Base-by-base conservation (phyloP, 2,888 invertebrate species). In the Carabus problematicus region DNA sequence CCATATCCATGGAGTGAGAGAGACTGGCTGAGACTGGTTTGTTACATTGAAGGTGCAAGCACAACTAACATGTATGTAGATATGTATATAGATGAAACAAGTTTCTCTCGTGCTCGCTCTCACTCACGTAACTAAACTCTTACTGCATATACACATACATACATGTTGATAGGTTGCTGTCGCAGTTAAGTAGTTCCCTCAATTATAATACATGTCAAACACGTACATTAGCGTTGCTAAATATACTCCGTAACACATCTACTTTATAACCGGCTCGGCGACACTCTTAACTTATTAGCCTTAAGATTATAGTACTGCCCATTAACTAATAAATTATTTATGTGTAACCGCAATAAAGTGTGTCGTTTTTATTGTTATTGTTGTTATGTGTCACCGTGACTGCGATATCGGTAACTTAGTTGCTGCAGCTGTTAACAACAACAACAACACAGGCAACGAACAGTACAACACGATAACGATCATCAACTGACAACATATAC, bases 301-400 rank as follows among this genome's bases (percentile, higher is more conserved):
- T 78, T 78, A 79, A 75, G 78, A 75, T 76, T 76, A 75, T 78
- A 77, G 79, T 79, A 78, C 77, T 78, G 76, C 74, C 78, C 77
- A 79, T 78, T 79, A 78, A 74, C 77, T 78, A 78, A 79, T 79
- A 79, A 78, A 79, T 79, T 78, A 80, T 80, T 79, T 79, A 78
- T 78, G 77, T 75, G 73, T 72, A 72, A 75, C 77, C 45, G 63
- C 76, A 77, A 77, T 78, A 78, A 78, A 78, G 75, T 77, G 77
- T 72, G 75, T 77, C 75, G 77, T 77, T 78, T 78, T 79, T 79
- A 80, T 79, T 79, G 79, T 79, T 79, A 79, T 79, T 75, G 79
- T 77, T 79, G 79, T 79, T 78, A 77, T 78, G 77, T 79, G 79
- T 79, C 79, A 78, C 74, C 29, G 63, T 56, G 47, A 63, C 62